phyloP scores from a whole-genome alignment of 2,797 vertebrate genomes.

The Steatocranus sp. region DNA sequence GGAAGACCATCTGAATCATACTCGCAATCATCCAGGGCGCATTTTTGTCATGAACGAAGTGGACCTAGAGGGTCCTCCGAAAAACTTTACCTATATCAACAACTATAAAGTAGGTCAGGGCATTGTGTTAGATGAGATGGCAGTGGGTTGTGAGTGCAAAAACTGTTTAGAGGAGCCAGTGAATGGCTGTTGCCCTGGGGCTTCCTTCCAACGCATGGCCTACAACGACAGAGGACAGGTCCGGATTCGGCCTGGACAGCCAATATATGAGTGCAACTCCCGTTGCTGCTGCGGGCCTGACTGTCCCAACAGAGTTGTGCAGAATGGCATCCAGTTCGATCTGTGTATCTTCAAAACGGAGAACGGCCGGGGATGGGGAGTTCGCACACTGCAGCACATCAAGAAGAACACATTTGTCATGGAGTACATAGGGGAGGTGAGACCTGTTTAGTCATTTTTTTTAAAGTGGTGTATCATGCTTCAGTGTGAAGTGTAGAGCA shows the following conservation, averaged over 20 bases:
- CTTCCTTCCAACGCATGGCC: conserved; percentile 80
- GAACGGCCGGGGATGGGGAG: conserved; percentile 88
- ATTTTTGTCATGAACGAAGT: conserved; percentile 86
- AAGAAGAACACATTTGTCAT: conserved; percentile 89
- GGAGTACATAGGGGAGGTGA: conserved; percentile 93
- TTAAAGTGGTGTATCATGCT: not conserved
- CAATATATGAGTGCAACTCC: conserved; percentile 92
- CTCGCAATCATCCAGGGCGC: conserved; percentile 80
- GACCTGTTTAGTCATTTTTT: not conserved
- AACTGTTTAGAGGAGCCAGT: conserved; percentile 79
- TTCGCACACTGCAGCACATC: conserved; percentile 85
- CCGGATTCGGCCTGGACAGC: conserved; percentile 78
- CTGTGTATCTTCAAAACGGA: conserved; percentile 89
- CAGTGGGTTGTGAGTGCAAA: conserved; percentile 83
- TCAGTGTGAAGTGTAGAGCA: not conserved
- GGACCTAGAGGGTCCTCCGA: conserved; percentile 85
- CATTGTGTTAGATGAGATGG: conserved; percentile 77
- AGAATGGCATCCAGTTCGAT: conserved; percentile 87
- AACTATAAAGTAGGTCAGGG: conserved; percentile 84
- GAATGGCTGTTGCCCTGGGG: conserved; percentile 84
- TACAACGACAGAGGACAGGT: conserved; percentile 85
- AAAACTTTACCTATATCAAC: conserved; percentile 86
- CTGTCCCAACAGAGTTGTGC: conserved; percentile 89
- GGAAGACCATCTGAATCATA: conserved; percentile 82
- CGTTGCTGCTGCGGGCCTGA: conserved; percentile 80